These are phyloP conservation scores for Stegophylla sp. DNA, from an alignment of 2,888 invertebrate species.

Conservation along the genomic window DNA sequence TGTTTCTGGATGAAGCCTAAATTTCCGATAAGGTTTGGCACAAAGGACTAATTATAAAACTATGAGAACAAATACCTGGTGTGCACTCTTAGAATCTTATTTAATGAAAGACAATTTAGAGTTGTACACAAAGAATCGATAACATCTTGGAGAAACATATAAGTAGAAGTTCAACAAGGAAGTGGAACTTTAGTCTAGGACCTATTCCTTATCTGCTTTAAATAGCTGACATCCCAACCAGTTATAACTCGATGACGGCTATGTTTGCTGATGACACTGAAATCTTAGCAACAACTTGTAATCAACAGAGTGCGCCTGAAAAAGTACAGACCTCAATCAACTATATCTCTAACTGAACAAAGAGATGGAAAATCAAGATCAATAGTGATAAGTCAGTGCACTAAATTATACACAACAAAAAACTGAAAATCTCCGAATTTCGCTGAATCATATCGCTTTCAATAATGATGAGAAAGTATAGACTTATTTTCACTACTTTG, in stretches of 20 bases:
- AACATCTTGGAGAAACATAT: background rate
- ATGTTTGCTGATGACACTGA: conserved; percentile 12
- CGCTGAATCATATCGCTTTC: conserved; percentile 67
- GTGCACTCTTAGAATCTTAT: background rate
- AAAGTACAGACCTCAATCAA: conserved; percentile 10
- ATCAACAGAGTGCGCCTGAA: background rate
- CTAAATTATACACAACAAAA: conserved; percentile 6
- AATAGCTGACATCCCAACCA: conserved; percentile 16
- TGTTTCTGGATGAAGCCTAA: background rate
- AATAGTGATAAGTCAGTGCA: background rate
- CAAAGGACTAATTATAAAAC: background rate
- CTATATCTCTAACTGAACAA: conserved; percentile 1
- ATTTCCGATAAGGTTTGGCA: background rate
- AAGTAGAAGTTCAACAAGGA: background rate
- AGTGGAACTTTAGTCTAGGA: background rate
- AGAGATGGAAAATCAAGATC: conserved; percentile 4
- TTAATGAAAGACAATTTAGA: background rate
- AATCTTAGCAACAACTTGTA: background rate
- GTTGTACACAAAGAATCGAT: background rate
- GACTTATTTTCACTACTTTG: conserved; percentile 71
- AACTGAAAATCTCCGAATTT: conserved; percentile 15
- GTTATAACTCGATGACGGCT: background rate
- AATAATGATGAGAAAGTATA: conserved; percentile 82
- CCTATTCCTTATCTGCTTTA: background rate
- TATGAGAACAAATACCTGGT: background rate